Evolutionary conservation across 2,797 vertebrate genomes (phyloP).

Genomic region (Artibeus lituratus): DNA sequence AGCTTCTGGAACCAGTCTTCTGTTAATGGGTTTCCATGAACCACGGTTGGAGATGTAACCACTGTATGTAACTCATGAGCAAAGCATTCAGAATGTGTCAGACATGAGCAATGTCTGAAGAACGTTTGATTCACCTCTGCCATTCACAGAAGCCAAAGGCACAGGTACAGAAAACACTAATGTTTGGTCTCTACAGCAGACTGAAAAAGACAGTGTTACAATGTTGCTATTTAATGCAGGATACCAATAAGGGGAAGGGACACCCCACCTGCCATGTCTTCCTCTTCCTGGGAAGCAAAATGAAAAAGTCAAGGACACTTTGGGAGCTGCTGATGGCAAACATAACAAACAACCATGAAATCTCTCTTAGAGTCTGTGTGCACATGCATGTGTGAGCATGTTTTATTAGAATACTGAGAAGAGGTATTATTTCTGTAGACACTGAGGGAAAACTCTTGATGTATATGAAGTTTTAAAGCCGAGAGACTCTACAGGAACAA

Average conservation of each 20-base stretch:
- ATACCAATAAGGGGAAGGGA: not conserved
- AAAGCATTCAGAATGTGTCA: not conserved
- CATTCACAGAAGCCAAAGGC: not conserved
- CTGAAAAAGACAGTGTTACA: not conserved
- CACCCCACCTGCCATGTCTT: not conserved
- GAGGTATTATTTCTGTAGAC: not conserved
- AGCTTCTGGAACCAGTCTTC: not conserved
- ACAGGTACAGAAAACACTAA: not conserved
- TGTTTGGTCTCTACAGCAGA: not conserved
- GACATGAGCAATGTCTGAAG: not conserved
- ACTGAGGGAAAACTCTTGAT: not conserved
- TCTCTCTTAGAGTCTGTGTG: not conserved
- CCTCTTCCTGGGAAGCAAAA: not conserved
- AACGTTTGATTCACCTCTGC: not conserved
- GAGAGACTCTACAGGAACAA: not conserved
- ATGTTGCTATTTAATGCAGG: not conserved
- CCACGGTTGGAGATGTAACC: not conserved
- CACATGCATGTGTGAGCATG: not conserved
- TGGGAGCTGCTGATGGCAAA: not conserved
- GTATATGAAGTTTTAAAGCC: not conserved
- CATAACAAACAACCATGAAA: not conserved
- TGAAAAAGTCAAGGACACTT: not conserved
- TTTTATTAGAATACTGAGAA: not conserved
- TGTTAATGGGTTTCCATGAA: not conserved
- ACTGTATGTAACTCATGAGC: not conserved